Evolutionary conservation across 2,888 invertebrate species (phyloP).

Genomic region (Acholoe squamosa): DNA sequence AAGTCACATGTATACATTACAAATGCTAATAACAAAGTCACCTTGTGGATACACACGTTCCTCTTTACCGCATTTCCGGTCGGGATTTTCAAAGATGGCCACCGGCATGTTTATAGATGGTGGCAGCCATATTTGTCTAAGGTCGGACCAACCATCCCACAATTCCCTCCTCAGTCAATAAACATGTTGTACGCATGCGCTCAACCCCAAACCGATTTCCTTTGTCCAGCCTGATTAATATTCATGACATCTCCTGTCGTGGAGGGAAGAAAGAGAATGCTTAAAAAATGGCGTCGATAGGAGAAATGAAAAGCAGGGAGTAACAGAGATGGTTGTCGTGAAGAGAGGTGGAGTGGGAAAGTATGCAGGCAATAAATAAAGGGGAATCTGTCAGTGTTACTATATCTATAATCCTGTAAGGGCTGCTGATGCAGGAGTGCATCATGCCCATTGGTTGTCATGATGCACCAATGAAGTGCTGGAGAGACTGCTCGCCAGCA

Average conservation of each 20-base stretch:
- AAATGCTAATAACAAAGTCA: too few relatives aligned
- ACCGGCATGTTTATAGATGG: background rate
- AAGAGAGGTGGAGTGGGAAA: background rate
- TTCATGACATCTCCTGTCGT: constrained; percentile 6
- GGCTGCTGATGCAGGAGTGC: too few relatives aligned
- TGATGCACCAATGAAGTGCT: too few relatives aligned
- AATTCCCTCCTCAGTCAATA: background rate
- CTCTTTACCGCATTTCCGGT: background rate
- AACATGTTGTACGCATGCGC: background rate
- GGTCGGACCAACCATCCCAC: constrained; percentile 23
- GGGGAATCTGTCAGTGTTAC: too few relatives aligned
- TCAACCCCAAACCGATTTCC: background rate
- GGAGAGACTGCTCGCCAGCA: too few relatives aligned
- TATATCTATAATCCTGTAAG: too few relatives aligned
- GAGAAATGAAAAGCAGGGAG: background rate
- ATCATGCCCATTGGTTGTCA: too few relatives aligned
- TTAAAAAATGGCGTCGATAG: background rate
- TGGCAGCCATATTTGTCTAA: background rate
- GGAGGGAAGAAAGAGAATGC: background rate
- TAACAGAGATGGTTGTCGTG: background rate
- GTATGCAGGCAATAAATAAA: background rate
- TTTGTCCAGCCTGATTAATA: background rate
- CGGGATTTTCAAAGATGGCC: background rate
- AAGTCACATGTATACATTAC: too few relatives aligned
- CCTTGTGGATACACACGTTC: background rate